Evolutionary conservation across 2,113 vertebrate genomes (phyloP), one percentile per base, ranked within the genome.

Genomic region (Callipepla californica): DNA sequence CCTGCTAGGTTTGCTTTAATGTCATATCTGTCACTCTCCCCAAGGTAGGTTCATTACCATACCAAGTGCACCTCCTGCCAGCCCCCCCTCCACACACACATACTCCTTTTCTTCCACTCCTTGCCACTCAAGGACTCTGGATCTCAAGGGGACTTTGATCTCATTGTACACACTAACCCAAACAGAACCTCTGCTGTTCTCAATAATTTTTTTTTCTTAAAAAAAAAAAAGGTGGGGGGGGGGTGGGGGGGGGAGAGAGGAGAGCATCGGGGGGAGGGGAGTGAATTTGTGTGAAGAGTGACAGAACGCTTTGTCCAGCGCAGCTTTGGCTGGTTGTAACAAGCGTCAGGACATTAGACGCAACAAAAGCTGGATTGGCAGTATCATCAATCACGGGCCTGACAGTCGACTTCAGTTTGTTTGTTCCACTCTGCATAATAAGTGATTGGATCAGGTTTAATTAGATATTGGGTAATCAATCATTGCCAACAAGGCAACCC

Each of bases 401-500:
- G 99, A 99, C 99, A 99, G 98, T 97, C 95, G 98, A 98, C 99
- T 99, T 98, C 98, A 98, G 98, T 99, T 98, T 99, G 99, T 99
- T 99, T 99, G 99, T 99, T 98, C 98, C 99, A 98, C 98, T 99
- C 98, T 99, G 99, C 99, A 99, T 99, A 99, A 99, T 99, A 99
- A 99, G 99, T 98, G 99, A 99, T 99, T 98, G 98, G 98, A 99
- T 99, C 99, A 98, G 98, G 98, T 99, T 99, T 99, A 99, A 99
- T 99, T 99, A 99, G 99, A 99, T 99, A 99, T 99, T 99, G 98
- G 99, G 99, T 99, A 98, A 99, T 99, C 99, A 99, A 99, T 99
- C 99, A 99, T 99, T 99, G 99, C 99, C 99, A 99, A 99, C 98
- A 94, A 99, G 99, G 98, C 98, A 97, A 98, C 98, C 97, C 98